phyloP scores from a whole-genome alignment of 2,113 vertebrate genomes.

The Tachysurus fulvidraco region DNA sequence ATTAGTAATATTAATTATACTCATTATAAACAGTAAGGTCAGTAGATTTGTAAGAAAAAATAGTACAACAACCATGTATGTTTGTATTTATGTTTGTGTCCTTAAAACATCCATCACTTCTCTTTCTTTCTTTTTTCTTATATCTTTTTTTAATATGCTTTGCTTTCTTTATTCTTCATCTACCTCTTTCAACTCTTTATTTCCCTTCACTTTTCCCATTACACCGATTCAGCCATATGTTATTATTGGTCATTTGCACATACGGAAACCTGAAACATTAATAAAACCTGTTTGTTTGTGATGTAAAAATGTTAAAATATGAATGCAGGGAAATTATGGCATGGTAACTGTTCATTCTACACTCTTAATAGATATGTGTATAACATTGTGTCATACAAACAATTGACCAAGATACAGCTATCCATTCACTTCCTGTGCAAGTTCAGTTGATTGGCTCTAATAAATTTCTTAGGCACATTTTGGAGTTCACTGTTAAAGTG shows the following conservation, averaged over 20 bases:
- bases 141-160: not conserved
- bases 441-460: not conserved
- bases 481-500: not conserved
- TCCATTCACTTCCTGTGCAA: not conserved
- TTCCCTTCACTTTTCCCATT: not conserved
- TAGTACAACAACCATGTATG: not conserved
- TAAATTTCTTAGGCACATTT: not conserved
- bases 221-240: not conserved
- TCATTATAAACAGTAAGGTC: not conserved
- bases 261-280: not conserved
- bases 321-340: not conserved
- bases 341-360: not conserved
- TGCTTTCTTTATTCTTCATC: not conserved
- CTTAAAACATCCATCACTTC: not conserved
- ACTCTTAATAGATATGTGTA: not conserved
- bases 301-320: not conserved
- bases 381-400: not conserved
- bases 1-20: no score
- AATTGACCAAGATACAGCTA: not conserved
- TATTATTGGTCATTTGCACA: not conserved
- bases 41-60: not conserved
- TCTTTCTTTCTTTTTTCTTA: not conserved
- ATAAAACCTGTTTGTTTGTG: not conserved
- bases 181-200: not conserved
- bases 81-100: not conserved